Evolutionary conservation across 2,888 invertebrate genomes (phyloP).

Genomic region (Megamerina dolium): DNA sequence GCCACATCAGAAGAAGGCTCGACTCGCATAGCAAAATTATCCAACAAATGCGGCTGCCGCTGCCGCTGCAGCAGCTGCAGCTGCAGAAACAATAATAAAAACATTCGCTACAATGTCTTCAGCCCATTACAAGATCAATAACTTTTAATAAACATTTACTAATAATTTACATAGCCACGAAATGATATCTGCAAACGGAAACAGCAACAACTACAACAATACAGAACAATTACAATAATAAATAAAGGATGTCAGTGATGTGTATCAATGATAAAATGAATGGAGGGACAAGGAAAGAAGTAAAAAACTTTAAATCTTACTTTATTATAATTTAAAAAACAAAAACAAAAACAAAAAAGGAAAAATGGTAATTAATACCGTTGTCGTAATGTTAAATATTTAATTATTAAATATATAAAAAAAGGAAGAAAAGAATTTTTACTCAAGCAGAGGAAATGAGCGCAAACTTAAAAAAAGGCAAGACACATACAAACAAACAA

Average conservation of each 20-base stretch:
- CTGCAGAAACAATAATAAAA: slow-evolving; percentile 26
- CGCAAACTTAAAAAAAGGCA: background rate
- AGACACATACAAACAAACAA: background rate
- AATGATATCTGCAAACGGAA: slow-evolving; percentile 3
- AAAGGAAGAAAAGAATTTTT: slow-evolving; percentile 8
- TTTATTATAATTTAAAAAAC: slow-evolving; percentile 33
- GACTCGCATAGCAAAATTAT: slow-evolving; percentile 45
- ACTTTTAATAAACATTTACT: too few species aligned
- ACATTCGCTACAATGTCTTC: slow-evolving; percentile 29
- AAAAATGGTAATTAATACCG: slow-evolving; percentile 1
- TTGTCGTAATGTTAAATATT: slow-evolving; percentile 13
- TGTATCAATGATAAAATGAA: too few species aligned
- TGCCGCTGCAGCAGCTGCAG: slow-evolving; percentile 22
- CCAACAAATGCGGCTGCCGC: slow-evolving; percentile 13
- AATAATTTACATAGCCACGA: too few species aligned
- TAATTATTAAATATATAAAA: slow-evolving; percentile 1
- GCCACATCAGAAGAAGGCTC: slow-evolving; percentile 48
- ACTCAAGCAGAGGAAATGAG: slow-evolving; percentile 8
- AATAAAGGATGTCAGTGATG: background rate
- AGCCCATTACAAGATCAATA: slow-evolving; percentile 13
- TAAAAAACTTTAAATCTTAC: slow-evolving; percentile 32
- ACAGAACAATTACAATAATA: background rate
- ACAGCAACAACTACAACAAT: slow-evolving; percentile 9
- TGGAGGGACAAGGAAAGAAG: background rate
- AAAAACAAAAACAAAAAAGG: slow-evolving; percentile 9